These are phyloP conservation scores for Anthopleura xanthogrammica DNA, from an alignment of 92 coral and sea anemone species.

Conservation along the genomic window DNA sequence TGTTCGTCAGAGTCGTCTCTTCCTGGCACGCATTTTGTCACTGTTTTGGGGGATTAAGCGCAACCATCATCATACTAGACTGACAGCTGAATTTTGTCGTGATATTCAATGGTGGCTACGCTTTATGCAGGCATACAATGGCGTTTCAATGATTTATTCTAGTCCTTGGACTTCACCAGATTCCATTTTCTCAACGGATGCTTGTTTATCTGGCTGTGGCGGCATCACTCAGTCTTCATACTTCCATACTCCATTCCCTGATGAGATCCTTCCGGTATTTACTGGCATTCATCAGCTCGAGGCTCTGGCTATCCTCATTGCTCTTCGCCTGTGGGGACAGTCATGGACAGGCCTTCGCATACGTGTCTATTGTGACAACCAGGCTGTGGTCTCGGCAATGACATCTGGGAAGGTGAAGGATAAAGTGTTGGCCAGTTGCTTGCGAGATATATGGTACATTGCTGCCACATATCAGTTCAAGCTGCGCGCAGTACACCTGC, in stretches of 20 bases:
- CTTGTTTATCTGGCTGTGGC: slow-evolving; percentile 27
- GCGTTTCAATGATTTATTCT: background rate
- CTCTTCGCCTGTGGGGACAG: slow-evolving; percentile 24
- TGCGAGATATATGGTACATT: slow-evolving; percentile 21
- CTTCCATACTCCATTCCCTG: slow-evolving; percentile 34
- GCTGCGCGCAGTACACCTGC: slow-evolving; percentile 8
- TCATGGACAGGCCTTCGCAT: slow-evolving; percentile 17
- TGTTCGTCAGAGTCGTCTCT: slow-evolving; percentile 43
- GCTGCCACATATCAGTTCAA: background rate
- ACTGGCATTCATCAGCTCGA: slow-evolving; percentile 32
- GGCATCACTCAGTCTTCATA: slow-evolving; percentile 20
- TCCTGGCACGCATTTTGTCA: slow-evolving; percentile 33
- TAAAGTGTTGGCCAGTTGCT: background rate
- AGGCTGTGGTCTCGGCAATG: slow-evolving; percentile 29
- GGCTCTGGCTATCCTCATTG: slow-evolving; percentile 16
- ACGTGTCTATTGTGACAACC: slow-evolving; percentile 32
- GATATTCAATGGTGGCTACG: background rate
- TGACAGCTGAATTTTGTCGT: background rate
- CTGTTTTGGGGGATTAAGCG: slow-evolving; percentile 9
- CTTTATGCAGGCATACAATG: background rate
- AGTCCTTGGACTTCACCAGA: background rate
- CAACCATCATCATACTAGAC: slow-evolving; percentile 36
- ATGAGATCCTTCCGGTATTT: background rate
- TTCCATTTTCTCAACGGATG: background rate
- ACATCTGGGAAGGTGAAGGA: slow-evolving; percentile 29